Conservation (phyloP, 2,113 vertebrate genomes). For the Tringa solitaria region DNA sequence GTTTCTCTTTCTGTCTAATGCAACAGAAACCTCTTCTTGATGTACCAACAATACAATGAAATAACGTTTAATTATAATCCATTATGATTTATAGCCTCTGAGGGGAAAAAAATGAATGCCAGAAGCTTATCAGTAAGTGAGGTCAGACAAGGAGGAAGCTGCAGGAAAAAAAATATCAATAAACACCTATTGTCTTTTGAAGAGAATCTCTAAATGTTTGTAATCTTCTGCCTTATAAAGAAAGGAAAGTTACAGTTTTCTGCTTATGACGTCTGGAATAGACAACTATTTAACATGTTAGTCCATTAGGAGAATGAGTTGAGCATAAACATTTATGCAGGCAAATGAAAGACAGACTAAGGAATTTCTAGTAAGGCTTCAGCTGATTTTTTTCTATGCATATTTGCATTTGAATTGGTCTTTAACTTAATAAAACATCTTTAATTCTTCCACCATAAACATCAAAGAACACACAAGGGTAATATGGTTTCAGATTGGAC, state of each 20-base stretch:
- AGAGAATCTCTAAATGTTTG: background rate
- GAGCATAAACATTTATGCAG: background rate
- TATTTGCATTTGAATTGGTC: background rate
- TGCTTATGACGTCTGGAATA: background rate
- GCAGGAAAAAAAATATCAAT: background rate
- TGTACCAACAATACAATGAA: background rate
- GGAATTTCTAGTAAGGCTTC: background rate
- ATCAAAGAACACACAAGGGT: background rate
- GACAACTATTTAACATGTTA: background rate
- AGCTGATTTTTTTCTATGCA: background rate
- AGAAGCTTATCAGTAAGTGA: background rate
- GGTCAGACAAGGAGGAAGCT: background rate
- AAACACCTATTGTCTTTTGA: background rate
- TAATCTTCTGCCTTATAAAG: background rate
- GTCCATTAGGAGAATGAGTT: background rate
- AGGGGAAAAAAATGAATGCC: background rate
- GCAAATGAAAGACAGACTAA: background rate
- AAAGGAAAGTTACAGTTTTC: background rate
- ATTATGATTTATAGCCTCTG: background rate
- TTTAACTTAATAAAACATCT: background rate
- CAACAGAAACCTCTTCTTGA: background rate
- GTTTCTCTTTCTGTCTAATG: background rate
- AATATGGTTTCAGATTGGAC: background rate
- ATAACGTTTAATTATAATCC: background rate
- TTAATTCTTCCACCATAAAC: background rate